A percentile compares a stretch with the other conserved stretches of the same genome.
Conservation (phyloP, 2,113 vertebrate genomes). For the Ornithorhynchus anatinus region DNA sequence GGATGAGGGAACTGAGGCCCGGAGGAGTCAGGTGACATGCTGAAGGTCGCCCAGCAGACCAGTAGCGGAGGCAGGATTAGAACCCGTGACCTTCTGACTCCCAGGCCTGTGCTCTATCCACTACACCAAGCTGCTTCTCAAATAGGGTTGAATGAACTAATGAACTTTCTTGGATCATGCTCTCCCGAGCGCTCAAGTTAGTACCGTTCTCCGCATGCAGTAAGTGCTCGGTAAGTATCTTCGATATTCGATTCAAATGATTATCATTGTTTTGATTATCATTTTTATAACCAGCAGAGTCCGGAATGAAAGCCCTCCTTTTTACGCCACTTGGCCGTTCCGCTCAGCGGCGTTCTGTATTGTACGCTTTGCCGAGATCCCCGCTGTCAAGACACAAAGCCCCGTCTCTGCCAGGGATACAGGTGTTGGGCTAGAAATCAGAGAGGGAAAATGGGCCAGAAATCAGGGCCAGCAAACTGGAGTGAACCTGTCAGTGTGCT, state of each 20-base stretch:
- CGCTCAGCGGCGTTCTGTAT: background rate
- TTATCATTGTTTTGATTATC: background rate
- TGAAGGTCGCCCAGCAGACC: no score
- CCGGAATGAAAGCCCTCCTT: background rate
- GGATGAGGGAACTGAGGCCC: no score
- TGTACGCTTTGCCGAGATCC: background rate
- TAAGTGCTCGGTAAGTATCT: background rate
- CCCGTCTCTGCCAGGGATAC: background rate
- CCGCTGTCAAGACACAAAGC: fast-evolving
- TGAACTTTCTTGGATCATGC: no score
- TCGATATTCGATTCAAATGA: background rate
- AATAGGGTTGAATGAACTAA: no score
- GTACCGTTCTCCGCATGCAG: background rate
- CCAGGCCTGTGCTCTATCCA: no score
- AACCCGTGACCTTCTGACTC: no score
- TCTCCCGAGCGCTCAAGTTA: background rate
- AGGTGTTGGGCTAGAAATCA: background rate
- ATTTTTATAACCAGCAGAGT: background rate
- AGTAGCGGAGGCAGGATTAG: no score
- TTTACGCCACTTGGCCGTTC: background rate
- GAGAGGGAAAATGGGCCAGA: no score
- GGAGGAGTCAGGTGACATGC: no score
- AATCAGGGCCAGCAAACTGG: fast-evolving
- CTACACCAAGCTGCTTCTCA: no score
- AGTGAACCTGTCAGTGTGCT: background rate